Base-by-base conservation (phyloP, 2,113 vertebrate genomes). In the Pungitius pungitius region DNA sequence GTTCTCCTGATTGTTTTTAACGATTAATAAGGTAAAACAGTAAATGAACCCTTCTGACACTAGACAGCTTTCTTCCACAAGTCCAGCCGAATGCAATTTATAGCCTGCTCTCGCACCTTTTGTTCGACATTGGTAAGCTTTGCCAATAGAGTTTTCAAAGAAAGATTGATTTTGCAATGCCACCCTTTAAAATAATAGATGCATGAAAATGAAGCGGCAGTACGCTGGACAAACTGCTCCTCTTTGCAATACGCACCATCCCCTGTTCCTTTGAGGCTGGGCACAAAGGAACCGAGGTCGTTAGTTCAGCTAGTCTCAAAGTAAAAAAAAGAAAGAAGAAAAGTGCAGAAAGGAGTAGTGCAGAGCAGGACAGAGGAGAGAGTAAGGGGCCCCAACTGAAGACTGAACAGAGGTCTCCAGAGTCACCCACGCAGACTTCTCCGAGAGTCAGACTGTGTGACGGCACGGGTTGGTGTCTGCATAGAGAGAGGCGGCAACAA, bases 251-350 rank as follows among this genome's bases (percentile, higher is more conserved):
- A 70, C 65, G 70, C 57, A 67, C 81, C 55, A 77, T 63, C 73
- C 42, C 73, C 45, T 61, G 35, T 73, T 77, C 86, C 84, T 92
- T 90, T 88, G 83, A 86, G 85, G 61, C 75, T 13, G 13, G 24
- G 76, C 78, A 93, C 90, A 93, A 92, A 92, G 81, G 79, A 85
- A 39, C 68, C 4, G 35, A 84, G 92, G 91, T 91, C 92, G 92
- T 82, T 85, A 92, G 91, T 93, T 93, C 90, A 91, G 66, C 80
- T 67, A 59, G 85, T 82, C 82, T 85, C 86, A 85, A 85, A n/a
- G n/a, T n/a, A n/a, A n/a, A n/a, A n/a, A n/a, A n/a, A n/a, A n/a
- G n/a, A n/a, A n/a, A n/a, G n/a, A n/a, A n/a, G n/a, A n/a, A n/a
- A n/a, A n/a, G n/a, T n/a, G n/a, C n/a, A n/a, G n/a, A n/a, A n/a